Evolutionary conservation across 2,888 invertebrate species (phyloP), one percentile per base, ranked within the genome.

Genomic region (Rhingia rostrata): DNA sequence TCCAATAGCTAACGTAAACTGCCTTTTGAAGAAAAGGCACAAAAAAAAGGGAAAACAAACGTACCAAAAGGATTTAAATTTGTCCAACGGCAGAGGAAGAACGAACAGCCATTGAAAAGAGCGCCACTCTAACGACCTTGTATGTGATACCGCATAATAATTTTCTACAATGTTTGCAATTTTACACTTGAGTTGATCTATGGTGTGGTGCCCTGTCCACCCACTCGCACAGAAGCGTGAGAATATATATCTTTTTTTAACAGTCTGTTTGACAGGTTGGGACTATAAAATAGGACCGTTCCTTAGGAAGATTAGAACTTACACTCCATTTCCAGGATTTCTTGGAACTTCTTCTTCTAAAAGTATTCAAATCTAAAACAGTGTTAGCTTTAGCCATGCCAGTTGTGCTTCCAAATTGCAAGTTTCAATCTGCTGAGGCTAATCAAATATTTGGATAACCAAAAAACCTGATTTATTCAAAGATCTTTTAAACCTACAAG

Each of bases 121-220:
- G 30, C 12, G 47, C 37, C 4, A 45, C 41, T 49, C 12, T 30
- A 63, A 58, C 41, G 14, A 63, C 63, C 66, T 43, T 70, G 77
- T 70, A 12, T 70, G 81, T 81, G 77, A 60, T 77, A 77, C 82
- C 82, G 78, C 82, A 83, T 83, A 78, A 83, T 83, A 78, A 83
- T 78, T 78, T 73, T 73, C 56, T 45, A 67, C 67, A 64, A 61
- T 73, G 67, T 83, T 67, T 83, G 72, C 72, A 83, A 83, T 83
- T 83, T 83, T 78, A 78, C 82, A 67, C 78, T 83, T 45, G 10
- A 78, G 70, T 78, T 83, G 82, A 83, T 78, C 56, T 73, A 83
- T 73, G 67, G 63, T 58, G 67, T 30, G 53, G 41, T 56, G 67
- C 51, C 7, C 22, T 22, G 58, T 58, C 43, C 45, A 39, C 32